Evolutionary conservation across 2,888 invertebrate genomes (phyloP), one percentile per base, ranked within the genome.

Genomic region (Pelosia muscerda): DNA sequence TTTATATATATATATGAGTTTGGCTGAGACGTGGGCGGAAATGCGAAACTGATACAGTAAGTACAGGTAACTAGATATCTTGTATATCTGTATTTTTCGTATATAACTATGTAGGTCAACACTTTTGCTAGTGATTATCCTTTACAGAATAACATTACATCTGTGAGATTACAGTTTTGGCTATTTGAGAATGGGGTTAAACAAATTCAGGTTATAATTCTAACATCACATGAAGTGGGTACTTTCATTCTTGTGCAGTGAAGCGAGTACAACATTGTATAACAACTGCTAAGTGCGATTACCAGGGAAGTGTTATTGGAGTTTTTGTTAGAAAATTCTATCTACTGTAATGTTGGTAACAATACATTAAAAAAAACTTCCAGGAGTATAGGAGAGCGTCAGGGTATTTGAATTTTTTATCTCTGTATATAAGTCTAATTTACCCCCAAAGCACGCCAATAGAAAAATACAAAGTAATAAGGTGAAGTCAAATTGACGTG

Each of bases 1-100:
- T 70, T 63, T 63, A 61, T 3, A 28, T 65, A 22, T 54, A 23
- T 31, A 53, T 31, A 53, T 59, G 42, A 25, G 22, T 23, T 42
- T 25, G 59, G 53, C 19, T 65, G 2, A 55, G 31, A 68, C 61
- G 49, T 68, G 31, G 59, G 54, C 53, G 57, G 59, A 57, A 57
- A 66, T 53, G 22, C 38, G 61, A 66, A 62, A 66, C 28, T 23
- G 26, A 66, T 62, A 66, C 22, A 9, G 55, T 55, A 59, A 57
- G 63, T 62, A 22, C 25, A 59, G 11, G 59, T 59, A 65, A 65
- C 31, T 34, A 8, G 59, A 65, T 65, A 65, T 49, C 59, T 65
- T 64, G 13, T 58, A 11, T 42, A 42, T 58, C 42, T 10, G 26
- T 25, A 26, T 55, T 38, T 38, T 56, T 56, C 63, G 34, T 56